A percentile compares a stretch with the other conserved stretches of the same genome.
Evolutionary conservation across 2,797 vertebrate species (phyloP).

Genomic region (Rhincodon typus): DNA sequence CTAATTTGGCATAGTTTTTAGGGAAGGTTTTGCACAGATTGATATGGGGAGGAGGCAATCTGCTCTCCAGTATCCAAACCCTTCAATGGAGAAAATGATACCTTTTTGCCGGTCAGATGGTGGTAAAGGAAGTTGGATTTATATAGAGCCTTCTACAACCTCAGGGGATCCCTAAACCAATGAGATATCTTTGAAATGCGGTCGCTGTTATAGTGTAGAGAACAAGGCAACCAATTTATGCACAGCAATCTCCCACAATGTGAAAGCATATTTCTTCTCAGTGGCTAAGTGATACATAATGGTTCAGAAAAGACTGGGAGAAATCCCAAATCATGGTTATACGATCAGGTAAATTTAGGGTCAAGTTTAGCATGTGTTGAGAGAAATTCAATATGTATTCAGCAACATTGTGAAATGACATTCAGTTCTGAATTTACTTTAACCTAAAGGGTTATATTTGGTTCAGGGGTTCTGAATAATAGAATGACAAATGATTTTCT

Average conservation of each 20-base stretch:
- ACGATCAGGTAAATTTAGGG: background rate
- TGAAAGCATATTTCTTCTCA: background rate
- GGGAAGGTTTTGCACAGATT: no score
- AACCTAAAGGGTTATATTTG: background rate
- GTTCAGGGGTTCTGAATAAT: constrained; percentile 19
- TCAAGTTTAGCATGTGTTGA: background rate
- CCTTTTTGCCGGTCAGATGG: background rate
- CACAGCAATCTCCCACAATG: background rate
- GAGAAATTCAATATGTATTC: background rate
- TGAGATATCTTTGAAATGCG: background rate
- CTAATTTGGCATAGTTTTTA: no score
- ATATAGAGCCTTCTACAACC: background rate
- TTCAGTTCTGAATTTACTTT: background rate
- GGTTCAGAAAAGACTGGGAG: background rate
- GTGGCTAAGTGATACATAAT: background rate
- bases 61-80: background rate
- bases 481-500: background rate
- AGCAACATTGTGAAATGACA: background rate
- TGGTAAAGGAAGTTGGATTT: background rate
- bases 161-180: background rate
- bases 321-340: background rate
- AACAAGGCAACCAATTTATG: background rate
- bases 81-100: background rate
- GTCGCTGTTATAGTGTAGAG: background rate
- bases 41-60: background rate